These are phyloP conservation scores for Hippolais icterina DNA, from an alignment of 2,113 vertebrate genomes.

Conservation along the genomic window DNA sequence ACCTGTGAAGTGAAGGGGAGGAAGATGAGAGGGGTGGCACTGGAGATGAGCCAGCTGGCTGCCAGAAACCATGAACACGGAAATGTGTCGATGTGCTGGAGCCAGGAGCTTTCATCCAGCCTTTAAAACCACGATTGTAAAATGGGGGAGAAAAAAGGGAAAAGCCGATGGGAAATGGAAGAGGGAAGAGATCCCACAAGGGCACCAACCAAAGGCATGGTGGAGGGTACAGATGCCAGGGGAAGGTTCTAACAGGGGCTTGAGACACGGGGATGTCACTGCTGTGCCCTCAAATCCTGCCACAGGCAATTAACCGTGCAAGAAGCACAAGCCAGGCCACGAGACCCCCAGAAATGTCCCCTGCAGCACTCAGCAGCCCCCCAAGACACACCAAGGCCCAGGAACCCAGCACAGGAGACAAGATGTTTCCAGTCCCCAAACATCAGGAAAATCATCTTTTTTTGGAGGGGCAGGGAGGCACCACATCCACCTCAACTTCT, in stretches of 20 bases:
- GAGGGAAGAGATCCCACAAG: not conserved
- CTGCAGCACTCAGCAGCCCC: not conserved
- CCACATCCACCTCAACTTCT: not conserved
- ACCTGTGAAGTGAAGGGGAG: not conserved
- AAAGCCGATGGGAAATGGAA: not conserved
- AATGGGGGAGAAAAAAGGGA: not conserved
- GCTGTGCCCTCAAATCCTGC: not conserved
- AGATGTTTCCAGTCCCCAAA: not conserved
- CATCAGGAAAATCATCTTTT: not conserved
- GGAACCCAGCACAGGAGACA: not conserved
- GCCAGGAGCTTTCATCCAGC: not conserved
- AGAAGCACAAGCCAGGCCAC: not conserved
- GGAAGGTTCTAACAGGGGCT: not conserved
- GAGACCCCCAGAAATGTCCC: not conserved
- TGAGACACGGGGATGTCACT: not conserved
- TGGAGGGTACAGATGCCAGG: not conserved
- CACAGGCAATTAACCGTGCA: not conserved
- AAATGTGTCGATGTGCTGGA: not conserved
- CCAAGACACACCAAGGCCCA: rapidly evolving
- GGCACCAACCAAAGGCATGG: not conserved
- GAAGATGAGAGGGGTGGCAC: not conserved
- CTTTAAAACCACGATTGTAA: not conserved
- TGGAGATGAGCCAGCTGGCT: not conserved
- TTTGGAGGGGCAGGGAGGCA: not conserved
- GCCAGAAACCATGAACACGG: not conserved